Percentiles rank a stretch among this genome's conserved stretches.
Conservation (phyloP, 2,113 vertebrate species). For the Seriola quinqueradiata region DNA sequence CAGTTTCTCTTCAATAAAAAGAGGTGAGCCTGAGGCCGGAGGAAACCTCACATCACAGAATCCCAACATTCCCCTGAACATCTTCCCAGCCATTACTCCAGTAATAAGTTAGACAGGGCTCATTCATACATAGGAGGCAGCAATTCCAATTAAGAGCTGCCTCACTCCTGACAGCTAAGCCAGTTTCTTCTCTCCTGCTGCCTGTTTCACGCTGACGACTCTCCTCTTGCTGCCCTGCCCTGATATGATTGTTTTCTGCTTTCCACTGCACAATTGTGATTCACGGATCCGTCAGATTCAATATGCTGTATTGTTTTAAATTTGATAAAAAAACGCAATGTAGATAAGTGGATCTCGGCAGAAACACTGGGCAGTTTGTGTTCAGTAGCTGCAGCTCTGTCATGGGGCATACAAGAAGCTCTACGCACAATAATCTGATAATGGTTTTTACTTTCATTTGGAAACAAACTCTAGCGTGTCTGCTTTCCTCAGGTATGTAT, state of each 20-base stretch:
- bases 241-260: constrained; percentile 45
- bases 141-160: constrained; percentile 46
- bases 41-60: constrained; percentile 66
- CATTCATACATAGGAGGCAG: constrained; percentile 44
- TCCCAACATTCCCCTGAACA: constrained; percentile 27
- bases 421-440: constrained; percentile 19
- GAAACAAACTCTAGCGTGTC: not conserved
- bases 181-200: constrained; percentile 25
- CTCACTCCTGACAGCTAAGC: constrained; percentile 18
- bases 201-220: not conserved
- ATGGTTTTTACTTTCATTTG: not conserved
- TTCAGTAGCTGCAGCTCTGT: not conserved
- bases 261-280: constrained; percentile 41
- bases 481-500: not conserved
- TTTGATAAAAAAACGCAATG: constrained; percentile 55
- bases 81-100: constrained; percentile 43
- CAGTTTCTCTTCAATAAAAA: constrained; percentile 21
- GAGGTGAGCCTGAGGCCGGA: constrained; percentile 61
- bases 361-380: not conserved
- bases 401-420: constrained; percentile 8
- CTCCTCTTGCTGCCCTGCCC: constrained; percentile 19
- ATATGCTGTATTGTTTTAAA: constrained; percentile 47
- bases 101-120: constrained; percentile 41
- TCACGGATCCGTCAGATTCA: constrained; percentile 55
- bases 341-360: constrained; percentile 15